Conservation (phyloP, 2,797 vertebrate species). For the Neoniphon sammara region DNA sequence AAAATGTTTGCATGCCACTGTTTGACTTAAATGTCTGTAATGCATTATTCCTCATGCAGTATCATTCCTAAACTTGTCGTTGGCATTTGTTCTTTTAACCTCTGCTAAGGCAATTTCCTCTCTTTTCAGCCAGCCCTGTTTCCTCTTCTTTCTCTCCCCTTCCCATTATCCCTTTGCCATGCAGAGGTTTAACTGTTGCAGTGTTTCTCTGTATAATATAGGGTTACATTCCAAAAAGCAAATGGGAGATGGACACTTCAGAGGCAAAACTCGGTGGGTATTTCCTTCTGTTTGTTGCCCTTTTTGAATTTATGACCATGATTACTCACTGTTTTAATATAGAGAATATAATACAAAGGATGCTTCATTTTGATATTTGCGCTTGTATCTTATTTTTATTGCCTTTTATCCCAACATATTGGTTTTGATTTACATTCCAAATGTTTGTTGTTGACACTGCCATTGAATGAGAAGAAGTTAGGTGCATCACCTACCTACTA, state of each 20-base stretch:
- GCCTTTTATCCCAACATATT: not conserved
- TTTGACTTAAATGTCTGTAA: slow-evolving; percentile 24
- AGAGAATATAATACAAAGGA: not conserved
- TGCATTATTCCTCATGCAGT: slow-evolving; percentile 32
- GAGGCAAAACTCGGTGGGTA: slow-evolving; percentile 99
- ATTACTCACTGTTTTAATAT: not conserved
- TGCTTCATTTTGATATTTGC: not conserved
- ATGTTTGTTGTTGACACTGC: not conserved
- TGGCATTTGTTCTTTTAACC: slow-evolving; percentile 56
- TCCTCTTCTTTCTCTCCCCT: slow-evolving; percentile 42
- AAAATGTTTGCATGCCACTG: slow-evolving; percentile 65
- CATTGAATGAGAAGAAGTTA: too few species aligned
- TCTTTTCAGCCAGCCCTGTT: slow-evolving; percentile 65
- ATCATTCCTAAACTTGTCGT: slow-evolving; percentile 54
- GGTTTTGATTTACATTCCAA: not conserved
- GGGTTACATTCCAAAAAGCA: slow-evolving; percentile 99
- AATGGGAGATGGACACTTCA: slow-evolving; percentile 99
- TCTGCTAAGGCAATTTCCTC: slow-evolving; percentile 73
- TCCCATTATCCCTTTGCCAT: slow-evolving; percentile 44
- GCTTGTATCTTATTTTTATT: not conserved
- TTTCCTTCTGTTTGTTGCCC: slow-evolving; percentile 30
- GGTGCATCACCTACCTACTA: not conserved
- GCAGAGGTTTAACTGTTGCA: slow-evolving; percentile 90
- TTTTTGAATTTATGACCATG: slow-evolving; percentile 3
- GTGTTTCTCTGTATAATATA: slow-evolving; percentile 98